Percentiles rank a stretch among this genome's conserved stretches.
Conservation (phyloP, 2,888 invertebrate genomes). For the Tipula vernalis region DNA sequence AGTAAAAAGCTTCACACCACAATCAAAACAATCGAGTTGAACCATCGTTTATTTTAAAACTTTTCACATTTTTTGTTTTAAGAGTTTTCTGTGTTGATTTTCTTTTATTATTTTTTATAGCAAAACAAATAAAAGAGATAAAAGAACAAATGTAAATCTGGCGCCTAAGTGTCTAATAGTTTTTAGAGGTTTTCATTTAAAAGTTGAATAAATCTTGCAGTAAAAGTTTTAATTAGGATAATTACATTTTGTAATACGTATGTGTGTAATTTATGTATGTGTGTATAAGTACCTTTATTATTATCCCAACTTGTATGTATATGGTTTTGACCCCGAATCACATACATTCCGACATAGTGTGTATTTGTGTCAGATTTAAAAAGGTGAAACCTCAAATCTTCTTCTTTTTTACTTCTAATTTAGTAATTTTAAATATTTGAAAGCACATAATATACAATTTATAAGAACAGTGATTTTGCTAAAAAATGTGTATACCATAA, state of each 20-base stretch:
- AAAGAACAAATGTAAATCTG: not conserved
- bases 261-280: not conserved
- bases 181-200: not conserved
- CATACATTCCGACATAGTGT: not conserved
- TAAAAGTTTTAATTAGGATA: not conserved
- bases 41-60: not conserved
- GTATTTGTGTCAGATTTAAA: not conserved
- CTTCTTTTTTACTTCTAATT: not conserved
- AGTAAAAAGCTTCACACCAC: not conserved
- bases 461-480: not conserved
- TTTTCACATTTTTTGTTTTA: not conserved
- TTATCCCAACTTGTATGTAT: not conserved
- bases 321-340: not conserved
- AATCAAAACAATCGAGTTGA: not conserved
- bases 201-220: not conserved
- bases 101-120: not conserved
- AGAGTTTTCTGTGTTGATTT: not conserved
- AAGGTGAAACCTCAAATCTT: not conserved
- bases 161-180: not conserved
- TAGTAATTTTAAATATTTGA: not conserved
- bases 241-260: not conserved
- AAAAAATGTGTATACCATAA: not conserved
- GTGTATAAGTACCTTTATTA: not conserved
- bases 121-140: not conserved
- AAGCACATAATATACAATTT: not conserved